Evolutionary conservation across 1,140 invertebrate species (phyloP), one percentile per base, ranked within the genome.

Genomic region (Lethrus apterus): DNA sequence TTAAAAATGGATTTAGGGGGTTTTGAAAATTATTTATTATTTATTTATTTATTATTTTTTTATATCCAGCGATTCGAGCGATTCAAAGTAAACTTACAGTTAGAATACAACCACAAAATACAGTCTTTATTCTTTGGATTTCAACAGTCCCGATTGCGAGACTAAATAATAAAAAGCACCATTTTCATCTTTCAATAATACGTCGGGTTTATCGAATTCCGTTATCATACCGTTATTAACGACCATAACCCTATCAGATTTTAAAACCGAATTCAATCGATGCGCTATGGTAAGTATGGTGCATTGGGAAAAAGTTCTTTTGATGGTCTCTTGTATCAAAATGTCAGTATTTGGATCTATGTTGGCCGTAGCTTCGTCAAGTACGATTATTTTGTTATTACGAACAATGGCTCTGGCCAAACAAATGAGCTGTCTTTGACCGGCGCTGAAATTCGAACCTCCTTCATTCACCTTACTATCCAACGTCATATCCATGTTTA

Each of bases 251-350:
- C 76, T 71, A 56, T 82, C 81, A 45, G 75, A 82, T 58, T 91
- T 83, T 77, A 92, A 83, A 23, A 92, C 83, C 0, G 86, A 89
- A 51, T 88, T 81, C 4, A 90, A 65, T 31, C 86, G 70, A 68
- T 90, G 86, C 4, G 88, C 86, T 53, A 91, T 88, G 1, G 86
- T 89, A 2, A 91, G 65, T 3, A 91, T 81, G 0, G 88, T 90
- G 47, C 80, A 81, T 45, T 78, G 62, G 0, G 64, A 63, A 65
- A 90, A 90, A 52, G 80, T 77, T 23, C 70, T 74, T 23, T 78
- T 77, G 53, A 77, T 78, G 15, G 77, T 89, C 67, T 68, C 76
- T 68, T 77, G 78, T 55, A 75, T 85, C 40, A 78, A 77, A 67
- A 67, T 80, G 73, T 77, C 80, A 9, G 76, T 89, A 71, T 80